Evolutionary conservation across 2,888 invertebrate species (phyloP).

Genomic region (Alcis repandata): DNA sequence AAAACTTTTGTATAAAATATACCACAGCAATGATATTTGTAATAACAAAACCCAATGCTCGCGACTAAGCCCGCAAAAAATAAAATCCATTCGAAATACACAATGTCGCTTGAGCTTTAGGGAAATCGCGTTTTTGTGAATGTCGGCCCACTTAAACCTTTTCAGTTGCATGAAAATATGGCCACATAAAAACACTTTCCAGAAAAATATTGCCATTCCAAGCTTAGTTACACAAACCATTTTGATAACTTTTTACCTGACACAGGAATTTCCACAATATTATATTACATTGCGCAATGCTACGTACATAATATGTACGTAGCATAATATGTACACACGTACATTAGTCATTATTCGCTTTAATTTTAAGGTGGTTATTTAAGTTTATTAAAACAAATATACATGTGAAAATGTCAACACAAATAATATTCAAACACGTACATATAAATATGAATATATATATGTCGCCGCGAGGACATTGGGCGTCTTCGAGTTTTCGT

Average conservation of each 20-base stretch:
- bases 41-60: constrained; percentile 15
- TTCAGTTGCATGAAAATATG: constrained; percentile 46
- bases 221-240: constrained; percentile 39
- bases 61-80: constrained; percentile 26
- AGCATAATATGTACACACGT: no score
- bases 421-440: no score
- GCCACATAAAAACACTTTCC: constrained; percentile 46
- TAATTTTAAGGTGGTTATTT: no score
- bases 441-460: no score
- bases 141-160: constrained; percentile 42
- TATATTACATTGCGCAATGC: no score
- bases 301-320: no score
- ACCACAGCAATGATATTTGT: constrained; percentile 11
- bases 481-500: no score
- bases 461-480: no score
- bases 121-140: constrained; percentile 45
- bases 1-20: constrained; percentile 1
- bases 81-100: constrained; percentile 41
- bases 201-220: constrained; percentile 43
- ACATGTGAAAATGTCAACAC: no score
- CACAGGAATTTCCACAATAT: no score
- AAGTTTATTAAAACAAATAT: no score
- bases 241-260: constrained; percentile 1
- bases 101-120: constrained; percentile 39
- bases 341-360: no score